Evolutionary conservation across 2,113 vertebrate genomes (phyloP).

Genomic region (Astur gentilis): DNA sequence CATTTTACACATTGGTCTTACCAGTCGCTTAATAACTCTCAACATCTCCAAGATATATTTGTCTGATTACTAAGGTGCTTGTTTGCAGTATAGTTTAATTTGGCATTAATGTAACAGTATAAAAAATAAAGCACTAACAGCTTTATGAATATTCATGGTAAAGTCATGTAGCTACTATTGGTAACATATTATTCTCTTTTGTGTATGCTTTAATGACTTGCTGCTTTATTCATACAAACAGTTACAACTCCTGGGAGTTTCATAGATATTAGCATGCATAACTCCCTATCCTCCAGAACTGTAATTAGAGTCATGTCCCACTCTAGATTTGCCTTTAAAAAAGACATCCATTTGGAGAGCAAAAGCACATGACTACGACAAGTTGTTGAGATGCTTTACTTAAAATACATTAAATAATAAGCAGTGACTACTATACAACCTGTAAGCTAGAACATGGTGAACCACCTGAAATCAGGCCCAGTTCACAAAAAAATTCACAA

Average conservation of each 20-base stretch:
- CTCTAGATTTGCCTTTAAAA: not conserved
- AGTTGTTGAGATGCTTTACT: not conserved
- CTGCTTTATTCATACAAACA: not conserved
- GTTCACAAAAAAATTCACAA: not conserved
- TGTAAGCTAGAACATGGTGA: not conserved
- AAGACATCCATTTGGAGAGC: not conserved
- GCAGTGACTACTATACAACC: not conserved
- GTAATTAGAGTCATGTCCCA: not conserved
- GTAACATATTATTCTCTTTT: not conserved
- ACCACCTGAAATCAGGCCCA: not conserved
- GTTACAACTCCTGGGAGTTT: not conserved
- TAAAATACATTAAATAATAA: not conserved
- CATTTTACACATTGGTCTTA: not conserved
- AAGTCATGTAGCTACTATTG: not conserved
- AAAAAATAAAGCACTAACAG: not conserved
- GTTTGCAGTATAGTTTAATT: not conserved
- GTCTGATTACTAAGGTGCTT: not conserved
- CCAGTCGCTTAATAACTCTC: not conserved
- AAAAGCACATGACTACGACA: not conserved
- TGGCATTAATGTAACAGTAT: not conserved
- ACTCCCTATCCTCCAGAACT: not conserved
- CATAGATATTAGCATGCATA: not conserved
- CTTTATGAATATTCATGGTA: constrained; percentile 6
- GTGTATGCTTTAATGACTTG: not conserved
- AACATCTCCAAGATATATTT: not conserved